Base-by-base conservation (phyloP, 2,888 invertebrate genomes). In the Aethes cnicana region DNA sequence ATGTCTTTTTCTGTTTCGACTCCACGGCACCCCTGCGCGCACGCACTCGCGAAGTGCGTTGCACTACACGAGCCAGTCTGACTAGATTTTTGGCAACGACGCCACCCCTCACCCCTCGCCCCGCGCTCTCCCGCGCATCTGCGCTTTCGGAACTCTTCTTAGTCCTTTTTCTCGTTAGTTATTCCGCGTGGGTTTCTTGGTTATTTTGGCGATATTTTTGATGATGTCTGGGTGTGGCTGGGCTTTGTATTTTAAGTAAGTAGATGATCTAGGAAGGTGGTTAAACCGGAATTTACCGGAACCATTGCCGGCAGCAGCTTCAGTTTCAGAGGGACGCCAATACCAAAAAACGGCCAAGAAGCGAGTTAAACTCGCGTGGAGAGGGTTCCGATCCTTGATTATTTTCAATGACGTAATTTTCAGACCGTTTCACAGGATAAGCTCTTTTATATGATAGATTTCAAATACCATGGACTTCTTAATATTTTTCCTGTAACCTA, bases 1-100 rank as follows among this genome's bases (percentile, higher is more conserved):
- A n/a, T n/a, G n/a, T n/a, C n/a, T 42, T 28, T 28, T 53, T 35
- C 16, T 47, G 11, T n/a, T 28, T 0, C 35, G 6, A 20, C 78
- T 86, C 84, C 61, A 74, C 49, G 0, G 26, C 46, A 52, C 53
- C 54, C 11, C 11, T 57, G 52, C 69, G 53, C 60, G 69, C 71
- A 54, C 63, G 77, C 79, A 82, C 81, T 75, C 81, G 81, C 61
- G 78, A 81, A 81, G 87, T 84, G 79, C 87, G 81, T 86, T 87
- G 87, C 87, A 86, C 87, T 84, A 86, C 77, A 82, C 78, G 68
- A 87, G 82, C 88, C 84, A 84, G 88, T 89, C 83, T 87, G 89
- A 88, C 89, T 89, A 89, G 89, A 88, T 89, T 89, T 88, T 88
- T 88, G 87, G 88, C 86, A 82, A 79, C 75, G 60, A 53, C 56